Base-by-base conservation (phyloP, 1,140 invertebrate genomes). In the Heliconius nattereri region DNA sequence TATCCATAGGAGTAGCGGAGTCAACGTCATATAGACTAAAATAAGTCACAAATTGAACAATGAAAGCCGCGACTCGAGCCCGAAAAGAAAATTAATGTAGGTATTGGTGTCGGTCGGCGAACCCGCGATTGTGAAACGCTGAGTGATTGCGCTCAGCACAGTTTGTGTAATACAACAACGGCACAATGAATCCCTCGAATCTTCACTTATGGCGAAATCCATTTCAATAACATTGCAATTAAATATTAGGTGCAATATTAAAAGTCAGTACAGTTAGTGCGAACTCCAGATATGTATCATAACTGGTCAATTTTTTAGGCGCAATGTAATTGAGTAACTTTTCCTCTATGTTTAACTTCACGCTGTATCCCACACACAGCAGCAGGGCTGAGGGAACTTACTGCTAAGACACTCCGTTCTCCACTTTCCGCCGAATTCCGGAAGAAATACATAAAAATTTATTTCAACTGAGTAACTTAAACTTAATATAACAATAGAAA, bases 81-180 rank as follows among this genome's bases (percentile, higher is more conserved):
- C 89, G 84, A 92, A 94, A 92, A 92, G 91, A 92, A 92, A 94
- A 94, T 92, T 92, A 94, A 94, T 94, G 91, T 94, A 94, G 92
- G 92, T 93, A 94, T 94, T 89, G 88, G 91, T 94, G 92, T 87
- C 91, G 90, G 92, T 90, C 91, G 86, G 81, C 84, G 92, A 94
- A 87, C 92, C 88, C 89, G 85, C 84, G 85, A 90, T 94, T 94
- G 91, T 92, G 91, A 92, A 94, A 94, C 90, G 85, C 77, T 86
- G 86, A 88, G 87, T 89, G 91, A 91, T 92, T 91, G 92, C 88
- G 89, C 88, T 90, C 87, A 84, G 84, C 85, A 85, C 86, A 86
- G 90, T 93, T 93, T 93, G 92, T 92, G 92, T 90, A 92, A 93
- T 87, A 87, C 85, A 86, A 85, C 87, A 91, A 75, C 57, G 45